Evolutionary conservation across 1,140 invertebrate genomes (phyloP).

Genomic region (Aphelinus atriplicis): DNA sequence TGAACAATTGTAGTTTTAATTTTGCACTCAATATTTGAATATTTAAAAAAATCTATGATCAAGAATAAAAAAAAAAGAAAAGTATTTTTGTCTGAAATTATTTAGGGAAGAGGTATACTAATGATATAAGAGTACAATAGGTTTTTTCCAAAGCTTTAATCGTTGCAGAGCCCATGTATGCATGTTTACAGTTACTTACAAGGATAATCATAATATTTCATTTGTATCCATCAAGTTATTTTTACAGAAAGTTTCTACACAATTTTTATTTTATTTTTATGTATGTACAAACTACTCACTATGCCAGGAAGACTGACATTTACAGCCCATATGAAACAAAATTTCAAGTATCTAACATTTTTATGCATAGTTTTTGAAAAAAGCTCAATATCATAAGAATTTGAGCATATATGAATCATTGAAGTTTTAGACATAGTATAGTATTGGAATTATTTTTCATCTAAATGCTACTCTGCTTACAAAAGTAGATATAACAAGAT

Average conservation of each 20-base stretch:
- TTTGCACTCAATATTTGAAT: not conserved
- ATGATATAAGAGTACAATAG: not conserved
- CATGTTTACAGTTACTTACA: constrained; percentile 36
- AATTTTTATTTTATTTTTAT: constrained; percentile 20
- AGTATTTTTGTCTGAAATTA: not conserved
- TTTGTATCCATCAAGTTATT: constrained; percentile 17
- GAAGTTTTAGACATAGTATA: constrained; percentile 20
- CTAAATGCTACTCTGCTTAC: constrained; percentile 26
- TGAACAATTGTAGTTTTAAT: not conserved
- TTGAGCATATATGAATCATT: constrained; percentile 14
- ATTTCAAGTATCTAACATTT: constrained; percentile 23
- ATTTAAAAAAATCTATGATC: not conserved
- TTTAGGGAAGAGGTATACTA: no score
- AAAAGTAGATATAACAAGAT: constrained; percentile 30
- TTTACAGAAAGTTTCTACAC: constrained; percentile 19
- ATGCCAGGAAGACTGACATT: constrained; percentile 36
- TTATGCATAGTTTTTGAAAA: constrained; percentile 26
- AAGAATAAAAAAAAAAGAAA: not conserved
- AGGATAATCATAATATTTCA: constrained; percentile 33
- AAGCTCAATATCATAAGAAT: constrained; percentile 23
- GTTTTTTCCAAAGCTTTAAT: constrained; percentile 30
- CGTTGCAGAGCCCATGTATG: constrained; percentile 35
- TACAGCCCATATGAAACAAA: constrained; percentile 24
- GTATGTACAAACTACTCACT: constrained; percentile 30
- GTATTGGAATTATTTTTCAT: constrained; percentile 13